A percentile compares a stretch with the other conserved stretches of the same genome.
Conservation (phyloP, 1,140 invertebrate genomes). For the Aradophagus sp. region DNA sequence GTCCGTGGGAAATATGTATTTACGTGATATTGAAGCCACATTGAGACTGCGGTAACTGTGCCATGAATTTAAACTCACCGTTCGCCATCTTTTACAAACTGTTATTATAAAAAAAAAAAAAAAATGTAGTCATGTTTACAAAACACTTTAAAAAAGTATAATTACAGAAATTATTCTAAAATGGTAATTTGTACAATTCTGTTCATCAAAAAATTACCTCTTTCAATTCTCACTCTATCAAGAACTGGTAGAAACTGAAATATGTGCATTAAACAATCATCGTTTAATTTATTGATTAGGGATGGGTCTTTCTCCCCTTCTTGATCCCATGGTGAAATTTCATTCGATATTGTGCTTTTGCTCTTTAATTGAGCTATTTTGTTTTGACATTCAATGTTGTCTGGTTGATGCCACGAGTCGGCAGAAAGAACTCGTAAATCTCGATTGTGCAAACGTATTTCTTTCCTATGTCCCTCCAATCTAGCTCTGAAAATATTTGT, state of each 20-base stretch:
- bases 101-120: conserved; percentile 9
- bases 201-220: conserved; percentile 54
- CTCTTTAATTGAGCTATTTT: conserved; percentile 50
- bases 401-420: conserved; percentile 73
- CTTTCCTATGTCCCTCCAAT: conserved; percentile 55
- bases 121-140: conserved; percentile 3
- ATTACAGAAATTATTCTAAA: too few relatives aligned
- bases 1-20: conserved; percentile 25
- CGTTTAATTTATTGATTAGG: conserved; percentile 66
- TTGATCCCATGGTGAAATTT: conserved; percentile 26
- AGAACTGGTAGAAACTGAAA: conserved; percentile 66
- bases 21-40: background rate
- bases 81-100: conserved; percentile 70
- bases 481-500: conserved; percentile 58
- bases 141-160: too few relatives aligned
- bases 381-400: conserved; percentile 64
- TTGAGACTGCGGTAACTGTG: conserved; percentile 56
- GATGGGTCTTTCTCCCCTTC: conserved; percentile 41
- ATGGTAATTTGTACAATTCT: too few relatives aligned
- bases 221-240: conserved; percentile 66
- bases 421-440: conserved; percentile 66
- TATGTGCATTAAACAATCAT: conserved; percentile 69
- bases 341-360: conserved; percentile 12
- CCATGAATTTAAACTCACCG: conserved; percentile 65
- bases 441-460: conserved; percentile 66